Conservation (phyloP, 2,113 vertebrate species). For the Craseonycteris thonglongyai region DNA sequence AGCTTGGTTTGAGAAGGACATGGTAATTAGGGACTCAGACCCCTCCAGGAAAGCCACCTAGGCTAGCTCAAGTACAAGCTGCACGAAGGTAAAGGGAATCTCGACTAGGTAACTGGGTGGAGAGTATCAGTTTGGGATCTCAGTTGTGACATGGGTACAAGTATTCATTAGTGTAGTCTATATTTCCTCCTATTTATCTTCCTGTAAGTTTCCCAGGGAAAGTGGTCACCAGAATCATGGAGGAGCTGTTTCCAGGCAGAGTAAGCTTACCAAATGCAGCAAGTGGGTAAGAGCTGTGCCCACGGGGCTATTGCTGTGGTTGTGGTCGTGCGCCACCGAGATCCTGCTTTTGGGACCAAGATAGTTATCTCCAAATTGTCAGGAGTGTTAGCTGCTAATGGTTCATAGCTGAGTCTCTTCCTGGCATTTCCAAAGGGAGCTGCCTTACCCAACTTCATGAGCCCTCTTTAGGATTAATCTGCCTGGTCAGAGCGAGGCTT, state of each 20-base stretch:
- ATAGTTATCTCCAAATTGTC: not conserved
- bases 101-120: not conserved
- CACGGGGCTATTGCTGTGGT: not conserved
- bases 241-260: not conserved
- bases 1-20: not conserved
- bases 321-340: not conserved
- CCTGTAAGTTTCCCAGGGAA: not conserved
- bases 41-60: not conserved
- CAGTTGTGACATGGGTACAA: not conserved
- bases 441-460: not conserved
- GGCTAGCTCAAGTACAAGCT: not conserved
- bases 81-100: not conserved
- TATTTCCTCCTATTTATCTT: not conserved
- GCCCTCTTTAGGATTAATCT: not conserved
- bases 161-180: not conserved
- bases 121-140: not conserved
- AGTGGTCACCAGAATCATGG: not conserved
- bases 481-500: not conserved
- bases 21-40: not conserved
- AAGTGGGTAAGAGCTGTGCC: not conserved
- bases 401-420: not conserved
- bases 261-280: not conserved
- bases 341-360: not conserved
- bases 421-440: not conserved
- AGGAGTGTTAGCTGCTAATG: not conserved